Evolutionary conservation across 2,113 vertebrate genomes (phyloP).

Genomic region (Ciconia stormi): DNA sequence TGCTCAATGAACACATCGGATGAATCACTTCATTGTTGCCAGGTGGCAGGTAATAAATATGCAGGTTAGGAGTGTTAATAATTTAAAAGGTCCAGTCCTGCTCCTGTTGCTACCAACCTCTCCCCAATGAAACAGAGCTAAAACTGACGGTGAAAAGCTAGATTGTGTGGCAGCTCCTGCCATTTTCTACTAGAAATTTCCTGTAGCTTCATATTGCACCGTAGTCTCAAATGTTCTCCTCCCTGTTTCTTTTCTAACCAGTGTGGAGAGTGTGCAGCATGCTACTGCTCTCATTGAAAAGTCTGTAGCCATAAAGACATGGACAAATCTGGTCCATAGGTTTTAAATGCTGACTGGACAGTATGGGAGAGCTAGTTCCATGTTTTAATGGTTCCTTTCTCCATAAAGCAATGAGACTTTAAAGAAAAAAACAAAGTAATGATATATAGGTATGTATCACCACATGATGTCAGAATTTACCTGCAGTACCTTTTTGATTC

Average conservation of each 20-base stretch:
- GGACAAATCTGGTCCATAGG: not conserved
- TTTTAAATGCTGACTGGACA: not conserved
- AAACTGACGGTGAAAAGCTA: not conserved
- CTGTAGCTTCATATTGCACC: not conserved
- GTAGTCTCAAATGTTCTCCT: not conserved
- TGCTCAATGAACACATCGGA: not conserved
- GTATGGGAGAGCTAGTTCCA: not conserved
- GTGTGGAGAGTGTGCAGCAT: not conserved
- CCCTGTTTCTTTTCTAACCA: not conserved
- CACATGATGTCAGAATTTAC: constrained; percentile 5
- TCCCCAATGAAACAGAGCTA: not conserved
- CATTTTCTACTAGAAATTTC: not conserved
- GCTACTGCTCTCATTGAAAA: not conserved
- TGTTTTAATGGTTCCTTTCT: not conserved
- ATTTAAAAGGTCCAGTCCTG: not conserved
- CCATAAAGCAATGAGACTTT: not conserved
- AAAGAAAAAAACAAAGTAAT: not conserved
- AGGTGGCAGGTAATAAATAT: not conserved
- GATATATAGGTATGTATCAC: not conserved
- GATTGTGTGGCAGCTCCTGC: not conserved
- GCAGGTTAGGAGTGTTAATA: not conserved
- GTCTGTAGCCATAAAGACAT: not conserved
- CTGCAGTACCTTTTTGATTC: not conserved
- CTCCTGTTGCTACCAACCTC: not conserved
- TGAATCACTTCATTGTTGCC: not conserved